Conservation (phyloP, 2,888 invertebrate species). For the Marasmarcha lunaedactyla region DNA sequence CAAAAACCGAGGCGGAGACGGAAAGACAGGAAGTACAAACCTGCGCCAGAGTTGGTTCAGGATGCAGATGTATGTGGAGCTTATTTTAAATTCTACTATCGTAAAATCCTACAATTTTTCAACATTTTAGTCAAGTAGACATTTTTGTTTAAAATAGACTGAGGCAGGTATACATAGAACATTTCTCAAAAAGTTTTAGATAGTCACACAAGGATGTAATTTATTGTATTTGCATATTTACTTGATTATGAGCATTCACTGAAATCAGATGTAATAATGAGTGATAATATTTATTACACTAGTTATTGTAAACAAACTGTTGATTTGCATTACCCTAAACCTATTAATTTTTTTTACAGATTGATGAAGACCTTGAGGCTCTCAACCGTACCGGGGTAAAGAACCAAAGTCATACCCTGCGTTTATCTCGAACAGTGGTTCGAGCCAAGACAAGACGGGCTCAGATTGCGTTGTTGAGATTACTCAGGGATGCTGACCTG, state of each 20-base stretch:
- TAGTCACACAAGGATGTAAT: no score
- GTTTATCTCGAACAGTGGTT: conserved; percentile 91
- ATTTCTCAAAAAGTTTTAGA: no score
- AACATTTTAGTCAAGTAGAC: not conserved
- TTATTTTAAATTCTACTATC: not conserved
- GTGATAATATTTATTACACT: no score
- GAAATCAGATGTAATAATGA: no score
- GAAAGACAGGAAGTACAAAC: conserved; percentile 32
- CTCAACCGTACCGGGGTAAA: conserved; percentile 83
- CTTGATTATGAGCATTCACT: no score
- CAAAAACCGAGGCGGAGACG: conserved; percentile 17
- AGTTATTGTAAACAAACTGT: no score
- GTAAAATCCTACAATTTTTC: no score
- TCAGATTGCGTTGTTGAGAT: conserved; percentile 79
- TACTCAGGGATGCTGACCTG: conserved; percentile 83
- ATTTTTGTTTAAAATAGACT: not conserved
- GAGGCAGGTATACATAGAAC: not conserved
- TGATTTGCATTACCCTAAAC: no score
- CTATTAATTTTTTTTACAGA: no score
- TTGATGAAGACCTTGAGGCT: conserved; percentile 90
- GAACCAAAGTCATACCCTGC: conserved; percentile 90
- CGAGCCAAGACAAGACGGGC: conserved; percentile 87
- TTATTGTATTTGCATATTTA: no score
- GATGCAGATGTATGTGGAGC: conserved; percentile 55
- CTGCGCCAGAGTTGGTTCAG: conserved; percentile 47